Base-by-base conservation (phyloP, 1,140 invertebrate genomes). In the Drosophila orosa region DNA sequence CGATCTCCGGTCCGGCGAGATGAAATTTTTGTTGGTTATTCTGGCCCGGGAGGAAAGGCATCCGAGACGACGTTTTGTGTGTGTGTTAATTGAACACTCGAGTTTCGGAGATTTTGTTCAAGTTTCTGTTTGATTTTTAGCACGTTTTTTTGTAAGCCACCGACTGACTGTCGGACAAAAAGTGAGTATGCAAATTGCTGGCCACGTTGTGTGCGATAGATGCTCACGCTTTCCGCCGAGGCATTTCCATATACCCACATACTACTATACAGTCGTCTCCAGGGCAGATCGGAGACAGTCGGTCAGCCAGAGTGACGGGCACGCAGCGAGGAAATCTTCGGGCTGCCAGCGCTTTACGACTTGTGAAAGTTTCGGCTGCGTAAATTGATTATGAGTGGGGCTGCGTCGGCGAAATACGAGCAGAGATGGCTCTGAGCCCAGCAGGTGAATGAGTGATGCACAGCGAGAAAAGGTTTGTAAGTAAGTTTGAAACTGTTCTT, bases 81-180 rank as follows among this genome's bases (percentile, higher is more conserved):
- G 55, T 81, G 73, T 82, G 78, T 81, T 81, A 81, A 81, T 81
- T 81, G 79, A 81, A 65, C 73, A 67, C 59, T 72, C 78, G 66
- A 66, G 62, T 47, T 55, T 54, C 54, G 61, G 42, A 47, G 39
- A 54, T 73, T 81, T 69, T 25, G 63, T 57, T 71, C 40, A 17
- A 22, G 65, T 45, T 71, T 71, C 58, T 77, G 60, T 58, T 81
- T 77, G 78, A 81, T 71, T 81, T 78, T 82, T 82, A 81, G 74
- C 79, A 78, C 79, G 75, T 82, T 83, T 74, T 60, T 22, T 33
- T 54, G 62, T 65, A 29, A 24, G 57, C 25, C 24, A 19, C 13
- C 44, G 40, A 44, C 2, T 44, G 40, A 44, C 2, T 44, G 15
- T 27, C 57, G 39, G 72, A 59, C 74, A 65, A 55, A 40, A 54